These are phyloP conservation scores for Esperia sulphurella DNA, from an alignment of 2,888 invertebrate species.

Conservation along the genomic window DNA sequence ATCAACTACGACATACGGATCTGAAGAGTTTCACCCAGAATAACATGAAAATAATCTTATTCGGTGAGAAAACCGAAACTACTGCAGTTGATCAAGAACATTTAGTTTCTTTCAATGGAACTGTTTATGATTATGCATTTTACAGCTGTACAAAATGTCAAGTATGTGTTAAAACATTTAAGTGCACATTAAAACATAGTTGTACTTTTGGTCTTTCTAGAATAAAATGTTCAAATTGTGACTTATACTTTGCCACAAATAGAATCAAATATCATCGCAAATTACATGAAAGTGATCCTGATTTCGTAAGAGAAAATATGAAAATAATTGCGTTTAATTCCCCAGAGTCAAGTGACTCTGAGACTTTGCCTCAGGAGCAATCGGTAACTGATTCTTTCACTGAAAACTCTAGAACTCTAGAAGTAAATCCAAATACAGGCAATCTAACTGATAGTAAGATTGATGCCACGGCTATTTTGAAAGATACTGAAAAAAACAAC, in stretches of 20 bases:
- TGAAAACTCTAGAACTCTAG: neutral
- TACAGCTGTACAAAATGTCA: slow-evolving; percentile 49
- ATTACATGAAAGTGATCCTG: slow-evolving; percentile 40
- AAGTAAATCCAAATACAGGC: neutral
- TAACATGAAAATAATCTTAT: slow-evolving; percentile 48
- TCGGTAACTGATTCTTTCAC: neutral
- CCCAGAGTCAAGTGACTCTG: slow-evolving; percentile 7
- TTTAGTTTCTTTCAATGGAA: slow-evolving; percentile 33
- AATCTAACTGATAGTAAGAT: neutral
- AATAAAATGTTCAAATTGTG: slow-evolving; percentile 42
- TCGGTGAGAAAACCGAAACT: slow-evolving; percentile 28
- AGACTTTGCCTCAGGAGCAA: neutral
- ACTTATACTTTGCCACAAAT: slow-evolving; percentile 37
- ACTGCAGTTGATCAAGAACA: slow-evolving; percentile 4
- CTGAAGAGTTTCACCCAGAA: slow-evolving; percentile 33
- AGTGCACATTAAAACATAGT: slow-evolving; percentile 27
- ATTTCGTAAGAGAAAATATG: slow-evolving; percentile 41
- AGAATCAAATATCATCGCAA: slow-evolving; percentile 38
- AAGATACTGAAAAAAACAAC: neutral
- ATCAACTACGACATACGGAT: slow-evolving; percentile 41
- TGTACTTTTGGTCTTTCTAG: slow-evolving; percentile 35
- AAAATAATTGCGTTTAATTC: slow-evolving; percentile 32
- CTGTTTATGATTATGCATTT: slow-evolving; percentile 45
- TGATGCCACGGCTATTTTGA: neutral
- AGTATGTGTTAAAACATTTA: slow-evolving; percentile 32